Conservation (phyloP, 2,888 invertebrate species). For the Drosophila monieri region DNA sequence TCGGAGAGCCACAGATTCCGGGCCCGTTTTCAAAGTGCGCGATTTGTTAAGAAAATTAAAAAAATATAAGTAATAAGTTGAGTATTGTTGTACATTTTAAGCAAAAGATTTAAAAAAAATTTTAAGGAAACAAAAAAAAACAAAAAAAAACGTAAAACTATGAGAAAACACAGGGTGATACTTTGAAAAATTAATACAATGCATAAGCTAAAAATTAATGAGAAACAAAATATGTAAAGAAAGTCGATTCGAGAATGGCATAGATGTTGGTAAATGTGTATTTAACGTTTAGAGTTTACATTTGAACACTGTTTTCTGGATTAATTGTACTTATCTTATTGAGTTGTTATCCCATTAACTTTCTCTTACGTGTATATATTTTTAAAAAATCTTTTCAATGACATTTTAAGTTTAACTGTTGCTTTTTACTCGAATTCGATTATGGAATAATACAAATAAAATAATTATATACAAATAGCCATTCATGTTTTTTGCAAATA, state of each 20-base stretch:
- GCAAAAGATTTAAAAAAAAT: constrained; percentile 50
- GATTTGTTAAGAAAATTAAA: constrained; percentile 62
- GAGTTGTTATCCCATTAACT: constrained; percentile 23
- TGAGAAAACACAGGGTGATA: constrained; percentile 83
- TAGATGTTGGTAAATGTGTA: constrained; percentile 75
- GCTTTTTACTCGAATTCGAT: constrained; percentile 42
- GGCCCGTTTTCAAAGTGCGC: constrained; percentile 63
- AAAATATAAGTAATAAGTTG: constrained; percentile 63
- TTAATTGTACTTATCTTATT: constrained; percentile 13
- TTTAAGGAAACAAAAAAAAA: constrained; percentile 53
- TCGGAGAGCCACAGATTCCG: constrained; percentile 56
- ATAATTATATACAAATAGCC: constrained; percentile 66
- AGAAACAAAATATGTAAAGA: constrained; percentile 48
- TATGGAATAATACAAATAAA: constrained; percentile 58
- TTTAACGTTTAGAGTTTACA: constrained; percentile 60
- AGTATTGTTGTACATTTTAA: constrained; percentile 78
- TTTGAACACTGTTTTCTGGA: constrained; percentile 29
- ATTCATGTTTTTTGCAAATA: constrained; percentile 76
- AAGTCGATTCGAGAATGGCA: constrained; percentile 50
- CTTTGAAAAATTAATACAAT: constrained; percentile 77
- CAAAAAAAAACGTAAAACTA: constrained; percentile 66
- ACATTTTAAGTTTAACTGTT: constrained; percentile 38
- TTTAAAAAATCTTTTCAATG: constrained; percentile 33
- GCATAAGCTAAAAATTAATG: constrained; percentile 68
- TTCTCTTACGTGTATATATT: constrained; percentile 46